A percentile compares a stretch with the other conserved stretches of the same genome.
Evolutionary conservation across 2,888 invertebrate genomes (phyloP).

Genomic region (Malachius bipustulatus): DNA sequence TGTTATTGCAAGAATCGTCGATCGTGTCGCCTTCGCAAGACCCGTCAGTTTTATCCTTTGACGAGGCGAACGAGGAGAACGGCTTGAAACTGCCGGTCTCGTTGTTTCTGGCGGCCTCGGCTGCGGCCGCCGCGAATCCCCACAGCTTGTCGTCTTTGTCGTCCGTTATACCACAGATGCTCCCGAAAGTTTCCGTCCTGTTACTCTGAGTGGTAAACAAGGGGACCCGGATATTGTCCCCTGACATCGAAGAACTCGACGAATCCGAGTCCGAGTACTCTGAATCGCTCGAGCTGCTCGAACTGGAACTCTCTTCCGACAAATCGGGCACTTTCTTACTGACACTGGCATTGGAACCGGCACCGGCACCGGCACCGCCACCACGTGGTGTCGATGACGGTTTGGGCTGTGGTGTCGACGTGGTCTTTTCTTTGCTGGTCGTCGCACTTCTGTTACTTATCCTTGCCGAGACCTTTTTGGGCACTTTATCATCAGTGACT

Average conservation of each 20-base stretch:
- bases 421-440: conserved; percentile 4
- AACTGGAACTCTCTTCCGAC: conserved; percentile 21
- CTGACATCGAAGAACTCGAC: conserved; percentile 19
- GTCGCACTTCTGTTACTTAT: neutral
- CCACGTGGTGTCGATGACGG: neutral
- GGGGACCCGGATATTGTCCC: conserved; percentile 22
- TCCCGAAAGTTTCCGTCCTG: conserved; percentile 32
- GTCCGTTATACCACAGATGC: conserved; percentile 31
- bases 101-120: conserved; percentile 25
- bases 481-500: neutral
- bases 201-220: conserved; percentile 19
- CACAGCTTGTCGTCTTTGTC: conserved; percentile 40
- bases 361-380: too few species aligned
- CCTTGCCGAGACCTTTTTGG: neutral
- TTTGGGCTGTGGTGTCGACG: conserved; percentile 4
- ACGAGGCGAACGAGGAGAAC: neutral
- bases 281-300: conserved; percentile 25
- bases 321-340: conserved; percentile 25
- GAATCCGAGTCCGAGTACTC: conserved; percentile 26
- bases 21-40: conserved; percentile 13
- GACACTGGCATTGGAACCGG: too few species aligned
- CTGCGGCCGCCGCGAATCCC: conserved; percentile 50
- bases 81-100: conserved; percentile 2
- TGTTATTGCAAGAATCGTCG: conserved; percentile 13
- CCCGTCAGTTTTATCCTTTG: conserved; percentile 12